Evolutionary conservation across 2,113 vertebrate species (phyloP).

Genomic region (Rhineura floridana): DNA sequence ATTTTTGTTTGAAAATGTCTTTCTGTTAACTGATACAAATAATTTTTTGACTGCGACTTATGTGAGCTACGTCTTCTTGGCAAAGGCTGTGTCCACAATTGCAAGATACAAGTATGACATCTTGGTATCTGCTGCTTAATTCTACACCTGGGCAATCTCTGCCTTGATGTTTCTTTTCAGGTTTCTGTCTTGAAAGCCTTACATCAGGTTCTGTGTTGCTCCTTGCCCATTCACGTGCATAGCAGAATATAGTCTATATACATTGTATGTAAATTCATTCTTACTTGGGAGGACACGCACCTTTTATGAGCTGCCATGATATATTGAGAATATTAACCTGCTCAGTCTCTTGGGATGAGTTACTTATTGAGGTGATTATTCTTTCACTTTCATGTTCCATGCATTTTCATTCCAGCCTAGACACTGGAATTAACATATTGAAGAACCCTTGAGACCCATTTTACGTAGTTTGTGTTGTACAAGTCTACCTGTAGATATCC

Average conservation of each 20-base stretch:
- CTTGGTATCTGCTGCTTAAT: not conserved
- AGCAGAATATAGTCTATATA: not conserved
- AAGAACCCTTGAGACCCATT: not conserved
- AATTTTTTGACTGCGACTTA: not conserved
- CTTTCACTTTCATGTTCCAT: not conserved
- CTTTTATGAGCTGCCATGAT: not conserved
- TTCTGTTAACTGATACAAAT: not conserved
- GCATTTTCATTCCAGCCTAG: not conserved
- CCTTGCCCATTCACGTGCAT: not conserved
- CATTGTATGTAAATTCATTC: not conserved
- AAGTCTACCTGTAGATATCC: too few species aligned
- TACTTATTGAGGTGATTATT: not conserved
- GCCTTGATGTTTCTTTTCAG: not conserved
- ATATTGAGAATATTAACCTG: not conserved
- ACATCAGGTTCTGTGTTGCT: not conserved
- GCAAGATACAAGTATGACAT: not conserved
- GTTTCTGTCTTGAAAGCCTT: not conserved
- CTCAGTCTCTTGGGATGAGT: not conserved
- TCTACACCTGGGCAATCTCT: not conserved
- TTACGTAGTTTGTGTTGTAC: not conserved
- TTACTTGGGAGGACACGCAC: not conserved
- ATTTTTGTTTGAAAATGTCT: slow-evolving; percentile 75
- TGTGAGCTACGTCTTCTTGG: not conserved
- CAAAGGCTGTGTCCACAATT: not conserved
- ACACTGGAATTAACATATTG: not conserved